Base-by-base conservation (phyloP, 2,113 vertebrate genomes). In the Cephalopholis sonnerati region DNA sequence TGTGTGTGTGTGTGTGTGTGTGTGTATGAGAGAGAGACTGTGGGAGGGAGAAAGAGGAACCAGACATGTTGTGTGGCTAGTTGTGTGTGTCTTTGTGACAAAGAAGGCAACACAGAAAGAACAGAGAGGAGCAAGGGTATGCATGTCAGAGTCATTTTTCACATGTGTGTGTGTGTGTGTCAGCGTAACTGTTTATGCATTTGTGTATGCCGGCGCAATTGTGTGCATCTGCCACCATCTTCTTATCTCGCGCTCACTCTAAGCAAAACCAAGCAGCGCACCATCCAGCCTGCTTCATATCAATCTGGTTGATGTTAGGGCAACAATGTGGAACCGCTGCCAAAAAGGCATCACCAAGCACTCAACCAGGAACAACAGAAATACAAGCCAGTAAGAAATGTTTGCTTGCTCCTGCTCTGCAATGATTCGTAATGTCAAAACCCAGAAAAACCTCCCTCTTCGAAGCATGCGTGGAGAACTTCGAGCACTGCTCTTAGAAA, bases 321-420 rank as follows among this genome's bases (percentile, higher is more conserved):
- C 87, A 89, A 73, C 78, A 90, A 64, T 48, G 84, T 87, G 82
- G 84, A 91, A 91, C 74, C 63, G 46, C 84, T 79, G 87, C 86
- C 62, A 74, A 44, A 44, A 44, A 87, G 55, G 57, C 66, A 65
- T 74, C 74, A 53, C 29, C 65, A 24, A 32, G 72, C 71, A 83
- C 83, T 87, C 79, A 82, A 77, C 44, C 64, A 76, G 64, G 46
- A 85, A 68, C 81, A 75, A 73, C 48, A 87, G 58, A 74, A 66
- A 76, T n/a, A 70, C 57, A 50, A 53, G 63, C 41, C 81, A 78
- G 68, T 10, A 50, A 78, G 71, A 83, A 58, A 72, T 24, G 79
- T 74, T 69, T 44, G 53, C 44, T 77, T 54, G n/a, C 54, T 44
- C 46, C 44, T 82, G 74, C 20, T 66, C 32, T 74, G 53, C 66